These are phyloP conservation scores for Nesometra sesokonis DNA, from an alignment of 35 echinoderm and acorn worm species.

Conservation along the genomic window DNA sequence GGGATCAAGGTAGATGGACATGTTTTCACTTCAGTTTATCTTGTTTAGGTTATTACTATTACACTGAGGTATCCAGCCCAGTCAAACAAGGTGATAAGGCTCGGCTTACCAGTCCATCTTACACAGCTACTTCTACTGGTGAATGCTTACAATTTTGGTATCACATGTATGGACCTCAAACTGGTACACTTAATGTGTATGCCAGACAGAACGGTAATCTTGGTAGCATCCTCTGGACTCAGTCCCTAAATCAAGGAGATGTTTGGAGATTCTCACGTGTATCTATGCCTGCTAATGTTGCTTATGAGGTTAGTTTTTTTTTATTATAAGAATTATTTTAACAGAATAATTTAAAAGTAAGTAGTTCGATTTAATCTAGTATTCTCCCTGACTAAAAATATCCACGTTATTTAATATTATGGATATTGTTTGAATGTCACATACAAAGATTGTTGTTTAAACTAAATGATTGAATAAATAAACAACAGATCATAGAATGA, in stretches of 20 bases:
- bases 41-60: not conserved
- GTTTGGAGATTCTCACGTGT: not conserved
- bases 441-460: too few species aligned
- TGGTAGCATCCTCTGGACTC: not conserved
- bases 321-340: not conserved
- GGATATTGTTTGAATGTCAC: too few species aligned
- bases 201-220: not conserved
- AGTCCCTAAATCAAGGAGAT: not conserved
- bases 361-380: too few species aligned
- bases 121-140: not conserved
- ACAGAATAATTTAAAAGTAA: too few species aligned
- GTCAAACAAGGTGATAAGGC: not conserved
- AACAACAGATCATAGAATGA: too few species aligned
- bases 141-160: conserved; percentile 4
- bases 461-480: too few species aligned
- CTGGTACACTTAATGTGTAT: conserved; percentile 1
- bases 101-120: not conserved
- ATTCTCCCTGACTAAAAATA: too few species aligned
- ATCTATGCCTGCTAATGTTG: not conserved
- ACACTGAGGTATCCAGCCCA: not conserved
- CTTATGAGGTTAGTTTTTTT: not conserved
- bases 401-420: too few species aligned
- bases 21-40: not conserved
- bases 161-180: not conserved
- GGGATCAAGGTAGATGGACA: too few species aligned